Evolutionary conservation across 2,113 vertebrate species (phyloP).

Genomic region (Oxyruncus cristatus): DNA sequence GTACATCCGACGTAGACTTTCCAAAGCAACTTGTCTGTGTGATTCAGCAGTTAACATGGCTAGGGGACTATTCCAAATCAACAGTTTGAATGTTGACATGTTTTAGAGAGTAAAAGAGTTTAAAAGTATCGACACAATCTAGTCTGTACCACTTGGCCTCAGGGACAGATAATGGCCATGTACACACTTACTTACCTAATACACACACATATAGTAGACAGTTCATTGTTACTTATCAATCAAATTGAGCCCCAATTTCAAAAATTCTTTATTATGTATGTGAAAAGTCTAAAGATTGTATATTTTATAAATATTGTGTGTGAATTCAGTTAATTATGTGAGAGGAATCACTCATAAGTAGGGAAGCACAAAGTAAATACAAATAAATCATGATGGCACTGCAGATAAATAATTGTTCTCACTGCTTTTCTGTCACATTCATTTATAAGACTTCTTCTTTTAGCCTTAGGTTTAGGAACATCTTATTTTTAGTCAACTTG

Average conservation of each 20-base stretch:
- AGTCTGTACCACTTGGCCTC: not conserved
- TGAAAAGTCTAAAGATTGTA: not conserved
- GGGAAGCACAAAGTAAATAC: not conserved
- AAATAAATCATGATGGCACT: not conserved
- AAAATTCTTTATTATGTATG: too few species aligned
- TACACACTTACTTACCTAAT: not conserved
- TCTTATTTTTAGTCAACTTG: not conserved
- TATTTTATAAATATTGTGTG: not conserved
- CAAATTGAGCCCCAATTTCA: not conserved
- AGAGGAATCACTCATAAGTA: not conserved
- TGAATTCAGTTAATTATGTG: not conserved
- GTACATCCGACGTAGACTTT: not conserved
- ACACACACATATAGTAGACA: too few species aligned
- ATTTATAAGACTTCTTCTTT: conserved; percentile 10
- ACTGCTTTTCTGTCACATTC: not conserved
- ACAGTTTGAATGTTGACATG: not conserved
- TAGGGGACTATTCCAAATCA: not conserved
- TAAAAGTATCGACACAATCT: not conserved
- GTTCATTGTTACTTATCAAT: not conserved
- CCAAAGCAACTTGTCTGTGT: not conserved
- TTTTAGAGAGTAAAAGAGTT: not conserved
- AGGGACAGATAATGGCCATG: not conserved
- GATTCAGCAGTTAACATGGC: not conserved
- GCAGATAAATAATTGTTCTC: not conserved
- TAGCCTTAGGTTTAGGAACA: not conserved